phyloP scores from a whole-genome alignment of 2,888 invertebrate species.

The Nasonia oneida region DNA sequence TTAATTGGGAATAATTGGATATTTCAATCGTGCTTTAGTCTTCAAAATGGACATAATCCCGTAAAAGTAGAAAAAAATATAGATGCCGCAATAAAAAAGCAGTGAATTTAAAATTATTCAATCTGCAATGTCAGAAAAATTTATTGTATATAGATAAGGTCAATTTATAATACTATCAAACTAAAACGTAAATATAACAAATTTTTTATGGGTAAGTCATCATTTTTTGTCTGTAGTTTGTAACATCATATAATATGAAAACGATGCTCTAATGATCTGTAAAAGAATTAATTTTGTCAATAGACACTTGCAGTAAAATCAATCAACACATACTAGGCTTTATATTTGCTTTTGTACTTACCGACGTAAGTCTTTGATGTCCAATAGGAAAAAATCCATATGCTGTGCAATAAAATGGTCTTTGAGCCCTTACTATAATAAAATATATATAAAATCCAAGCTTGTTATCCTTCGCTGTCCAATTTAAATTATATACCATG shows the following conservation, averaged over 20 bases:
- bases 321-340: not conserved
- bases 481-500: not conserved
- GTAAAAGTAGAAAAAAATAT: too few species aligned
- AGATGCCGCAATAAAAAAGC: too few species aligned
- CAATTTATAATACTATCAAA: too few species aligned
- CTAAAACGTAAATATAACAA: too few species aligned
- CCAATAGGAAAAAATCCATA: not conserved
- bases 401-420: not conserved
- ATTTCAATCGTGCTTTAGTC: too few species aligned
- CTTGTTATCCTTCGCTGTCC: not conserved
- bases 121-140: too few species aligned
- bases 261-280: not conserved
- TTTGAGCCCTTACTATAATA: not conserved
- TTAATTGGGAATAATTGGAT: too few species aligned
- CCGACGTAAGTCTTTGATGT: not conserved
- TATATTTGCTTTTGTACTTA: not conserved
- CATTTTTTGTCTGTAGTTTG: not conserved
- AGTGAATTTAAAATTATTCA: too few species aligned
- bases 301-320: too few species aligned
- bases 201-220: too few species aligned
- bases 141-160: too few species aligned
- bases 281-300: not conserved
- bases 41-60: too few species aligned
- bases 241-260: constrained; percentile 22
- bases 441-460: not conserved